Evolutionary conservation across 2,888 invertebrate genomes (phyloP), one percentile per base, ranked within the genome.

Genomic region (Malacosoma neustria): DNA sequence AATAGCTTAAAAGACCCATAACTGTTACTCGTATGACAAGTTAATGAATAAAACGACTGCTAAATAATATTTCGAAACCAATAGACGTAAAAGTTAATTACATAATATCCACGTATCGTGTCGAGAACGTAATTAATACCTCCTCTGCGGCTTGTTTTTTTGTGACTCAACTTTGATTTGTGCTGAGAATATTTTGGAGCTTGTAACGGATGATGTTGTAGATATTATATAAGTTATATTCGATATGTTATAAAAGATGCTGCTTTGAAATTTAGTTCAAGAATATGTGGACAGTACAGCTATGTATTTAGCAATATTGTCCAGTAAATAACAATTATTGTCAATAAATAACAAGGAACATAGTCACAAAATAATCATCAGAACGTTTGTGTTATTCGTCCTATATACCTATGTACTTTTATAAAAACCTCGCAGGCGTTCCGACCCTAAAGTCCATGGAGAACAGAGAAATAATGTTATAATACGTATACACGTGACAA

Each of bases 81-180:
- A 14, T 47, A 47, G 43, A 48, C 37, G 61, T 53, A 52, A 59
- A 57, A 51, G 51, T 51, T 64, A 70, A 64, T 71, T 68, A 62
- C 57, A 62, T 68, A 71, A 71, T 58, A 54, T 49, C 50, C 50
- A 49, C 61, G 64, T 58, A 63, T 61, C 56, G 58, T 46, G 41
- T 34, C 47, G 48, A 46, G 45, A 51, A 43, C 45, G 64, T 72
- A 72, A 72, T 73, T 72, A 75, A 72, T 70, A 66, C 63, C 57
- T 68, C 54, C 64, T 61, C 59, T 51, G 49, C 43, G 51, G 52
- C 54, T 60, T 54, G 56, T 67, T 73, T 73, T 73, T 74, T 73
- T 65, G 43, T 54, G 59, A 58, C 61, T 55, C 40, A 36, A 42
- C 46, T 47, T 61, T 66, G 63, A 69, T 70, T 67, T 69, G 65